Conservation (phyloP, 1,140 invertebrate species). For the Phymastichus coffea region DNA sequence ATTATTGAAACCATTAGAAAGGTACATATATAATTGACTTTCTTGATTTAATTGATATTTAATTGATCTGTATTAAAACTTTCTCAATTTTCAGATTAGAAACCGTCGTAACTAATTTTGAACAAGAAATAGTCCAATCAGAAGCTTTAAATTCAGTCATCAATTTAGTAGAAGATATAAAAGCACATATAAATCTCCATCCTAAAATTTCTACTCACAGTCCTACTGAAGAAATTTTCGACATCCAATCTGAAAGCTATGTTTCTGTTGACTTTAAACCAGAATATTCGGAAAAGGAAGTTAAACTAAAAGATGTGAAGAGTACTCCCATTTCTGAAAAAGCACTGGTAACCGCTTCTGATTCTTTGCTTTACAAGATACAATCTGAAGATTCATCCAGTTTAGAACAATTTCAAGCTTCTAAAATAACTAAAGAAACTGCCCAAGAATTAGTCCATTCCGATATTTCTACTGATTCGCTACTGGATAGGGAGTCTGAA, state of each 20-base stretch:
- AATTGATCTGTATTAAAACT: neutral
- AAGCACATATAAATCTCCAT: conserved; percentile 33
- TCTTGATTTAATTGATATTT: neutral
- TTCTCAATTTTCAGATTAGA: conserved; percentile 33
- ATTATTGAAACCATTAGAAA: conserved; percentile 12
- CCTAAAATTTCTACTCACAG: neutral
- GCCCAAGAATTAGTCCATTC: neutral
- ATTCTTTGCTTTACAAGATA: neutral
- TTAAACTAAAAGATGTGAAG: neutral
- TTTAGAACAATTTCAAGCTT: too few relatives aligned
- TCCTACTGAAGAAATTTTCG: neutral
- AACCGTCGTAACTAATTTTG: conserved; percentile 29
- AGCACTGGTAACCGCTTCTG: neutral
- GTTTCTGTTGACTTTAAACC: neutral
- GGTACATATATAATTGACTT: conserved; percentile 4
- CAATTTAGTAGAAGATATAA: conserved; percentile 43
- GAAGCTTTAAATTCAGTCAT: conserved; percentile 32
- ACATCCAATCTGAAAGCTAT: conserved; percentile 1
- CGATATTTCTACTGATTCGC: neutral
- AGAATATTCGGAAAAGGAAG: neutral
- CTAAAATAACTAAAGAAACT: conserved; percentile 2
- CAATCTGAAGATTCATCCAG: too few relatives aligned
- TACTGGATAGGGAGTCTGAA: neutral
- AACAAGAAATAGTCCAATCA: conserved; percentile 18
- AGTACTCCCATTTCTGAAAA: neutral